Conservation (phyloP, 2,888 invertebrate species). For the Drosophila pseudotakahashii region DNA sequence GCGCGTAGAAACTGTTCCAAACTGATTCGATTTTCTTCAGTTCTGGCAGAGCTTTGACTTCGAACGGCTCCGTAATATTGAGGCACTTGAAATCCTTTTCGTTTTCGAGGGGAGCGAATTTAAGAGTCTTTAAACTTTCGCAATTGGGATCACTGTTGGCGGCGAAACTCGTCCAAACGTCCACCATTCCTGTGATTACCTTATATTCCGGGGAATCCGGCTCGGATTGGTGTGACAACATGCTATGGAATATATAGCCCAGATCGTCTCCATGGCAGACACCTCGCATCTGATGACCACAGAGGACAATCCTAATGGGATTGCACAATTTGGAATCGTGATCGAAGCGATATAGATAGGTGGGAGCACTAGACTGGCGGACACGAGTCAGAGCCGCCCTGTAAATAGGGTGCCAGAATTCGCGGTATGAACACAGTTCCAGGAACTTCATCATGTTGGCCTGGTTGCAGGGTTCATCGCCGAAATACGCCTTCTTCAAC, state of each 20-base stretch:
- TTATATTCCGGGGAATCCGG: conserved; percentile 72
- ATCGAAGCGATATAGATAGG: conserved; percentile 83
- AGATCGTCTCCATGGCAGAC: conserved; percentile 83
- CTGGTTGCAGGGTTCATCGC: conserved; percentile 74
- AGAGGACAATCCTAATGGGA: conserved; percentile 77
- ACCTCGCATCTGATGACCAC: conserved; percentile 76
- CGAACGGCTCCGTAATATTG: conserved; percentile 76
- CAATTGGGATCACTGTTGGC: conserved; percentile 79
- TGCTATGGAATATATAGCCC: conserved; percentile 80
- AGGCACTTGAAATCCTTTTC: conserved; percentile 72
- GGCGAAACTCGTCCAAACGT: conserved; percentile 82
- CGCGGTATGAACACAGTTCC: conserved; percentile 78
- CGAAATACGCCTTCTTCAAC: conserved; percentile 79
- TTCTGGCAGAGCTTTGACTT: conserved; percentile 76
- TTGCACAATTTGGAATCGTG: conserved; percentile 81
- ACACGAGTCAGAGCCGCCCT: conserved; percentile 73
- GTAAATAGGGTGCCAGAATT: conserved; percentile 83
- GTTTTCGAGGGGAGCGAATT: conserved; percentile 63
- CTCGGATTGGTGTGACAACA: conserved; percentile 69
- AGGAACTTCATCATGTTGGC: conserved; percentile 83
- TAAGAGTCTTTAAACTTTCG: conserved; percentile 56
- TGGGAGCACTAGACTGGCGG: conserved; percentile 74
- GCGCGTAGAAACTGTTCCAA: conserved; percentile 80
- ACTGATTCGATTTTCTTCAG: conserved; percentile 68
- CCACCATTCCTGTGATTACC: conserved; percentile 76